Evolutionary conservation across 1,140 invertebrate genomes (phyloP).

Genomic region (Capitella teleta): DNA sequence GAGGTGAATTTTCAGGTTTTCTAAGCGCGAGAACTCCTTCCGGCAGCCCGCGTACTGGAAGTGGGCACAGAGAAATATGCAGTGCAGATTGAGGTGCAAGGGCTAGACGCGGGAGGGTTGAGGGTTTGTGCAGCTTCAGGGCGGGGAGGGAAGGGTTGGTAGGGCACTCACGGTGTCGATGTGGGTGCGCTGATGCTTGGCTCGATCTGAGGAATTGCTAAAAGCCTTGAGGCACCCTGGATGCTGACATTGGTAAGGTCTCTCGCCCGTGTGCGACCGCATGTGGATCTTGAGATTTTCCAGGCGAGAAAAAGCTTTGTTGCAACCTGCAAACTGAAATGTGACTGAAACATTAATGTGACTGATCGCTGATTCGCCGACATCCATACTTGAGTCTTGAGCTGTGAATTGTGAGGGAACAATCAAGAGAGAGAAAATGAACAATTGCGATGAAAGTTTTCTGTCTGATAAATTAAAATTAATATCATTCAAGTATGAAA

Average conservation of each 20-base stretch:
- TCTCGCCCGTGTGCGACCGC: constrained; percentile 62
- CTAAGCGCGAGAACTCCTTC: constrained; percentile 76
- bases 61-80: constrained; percentile 21
- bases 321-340: constrained; percentile 76
- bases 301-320: constrained; percentile 75
- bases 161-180: constrained; percentile 85
- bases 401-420: too few relatives aligned
- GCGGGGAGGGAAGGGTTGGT: too few relatives aligned
- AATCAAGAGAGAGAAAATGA: too few relatives aligned
- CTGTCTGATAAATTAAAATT: too few relatives aligned
- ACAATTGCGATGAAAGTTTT: too few relatives aligned
- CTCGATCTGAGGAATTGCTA: constrained; percentile 90
- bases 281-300: constrained; percentile 85
- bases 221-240: constrained; percentile 81
- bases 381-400: too few relatives aligned
- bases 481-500: too few relatives aligned
- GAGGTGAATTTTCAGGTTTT: constrained; percentile 81
- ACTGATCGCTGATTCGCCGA: too few relatives aligned
- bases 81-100: background rate
- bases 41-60: constrained; percentile 76
- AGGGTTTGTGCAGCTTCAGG: background rate
- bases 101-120: background rate
- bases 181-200: constrained; percentile 93
- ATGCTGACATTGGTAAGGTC: constrained; percentile 56
- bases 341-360: too few relatives aligned